A percentile compares a stretch with the other conserved stretches of the same genome.
Evolutionary conservation across 2,113 vertebrate genomes (phyloP).

Genomic region (Camelus bactrianus): DNA sequence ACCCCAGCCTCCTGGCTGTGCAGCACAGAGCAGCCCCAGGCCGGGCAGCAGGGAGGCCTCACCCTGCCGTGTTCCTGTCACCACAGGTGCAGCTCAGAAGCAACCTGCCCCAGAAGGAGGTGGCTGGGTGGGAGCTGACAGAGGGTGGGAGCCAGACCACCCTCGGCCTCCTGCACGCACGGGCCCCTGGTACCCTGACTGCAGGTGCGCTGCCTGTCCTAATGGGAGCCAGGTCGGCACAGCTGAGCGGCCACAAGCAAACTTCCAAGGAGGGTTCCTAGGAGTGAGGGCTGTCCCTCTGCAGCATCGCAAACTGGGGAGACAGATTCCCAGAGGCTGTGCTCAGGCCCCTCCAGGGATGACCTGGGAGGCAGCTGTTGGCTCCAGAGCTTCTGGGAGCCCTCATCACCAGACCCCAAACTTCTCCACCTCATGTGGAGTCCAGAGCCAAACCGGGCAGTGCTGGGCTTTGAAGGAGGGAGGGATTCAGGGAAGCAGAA

Average conservation of each 20-base stretch:
- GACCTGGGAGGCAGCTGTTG: accelerated
- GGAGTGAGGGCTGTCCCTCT: accelerated
- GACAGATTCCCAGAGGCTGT: accelerated
- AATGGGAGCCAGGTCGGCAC: accelerated
- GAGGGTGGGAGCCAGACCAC: background rate
- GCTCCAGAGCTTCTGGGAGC: accelerated
- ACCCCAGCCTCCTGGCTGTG: accelerated
- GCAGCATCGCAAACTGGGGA: background rate
- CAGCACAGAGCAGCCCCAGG: accelerated
- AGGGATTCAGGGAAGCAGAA: background rate
- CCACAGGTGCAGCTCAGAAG: background rate
- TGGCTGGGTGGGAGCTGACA: accelerated
- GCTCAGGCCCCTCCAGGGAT: background rate
- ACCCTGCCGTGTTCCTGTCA: background rate
- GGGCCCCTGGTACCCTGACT: accelerated
- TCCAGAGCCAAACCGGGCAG: background rate
- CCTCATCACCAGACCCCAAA: background rate
- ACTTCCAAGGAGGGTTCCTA: accelerated
- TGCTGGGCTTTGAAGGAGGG: background rate
- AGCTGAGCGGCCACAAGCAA: background rate
- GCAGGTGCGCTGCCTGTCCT: accelerated
- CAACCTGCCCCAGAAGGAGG: accelerated
- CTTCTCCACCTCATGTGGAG: accelerated
- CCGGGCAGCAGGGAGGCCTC: accelerated
- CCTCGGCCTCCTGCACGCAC: accelerated